These are phyloP conservation scores for Charanyca ferruginea DNA, from an alignment of 2,888 invertebrate species.

Conservation along the genomic window DNA sequence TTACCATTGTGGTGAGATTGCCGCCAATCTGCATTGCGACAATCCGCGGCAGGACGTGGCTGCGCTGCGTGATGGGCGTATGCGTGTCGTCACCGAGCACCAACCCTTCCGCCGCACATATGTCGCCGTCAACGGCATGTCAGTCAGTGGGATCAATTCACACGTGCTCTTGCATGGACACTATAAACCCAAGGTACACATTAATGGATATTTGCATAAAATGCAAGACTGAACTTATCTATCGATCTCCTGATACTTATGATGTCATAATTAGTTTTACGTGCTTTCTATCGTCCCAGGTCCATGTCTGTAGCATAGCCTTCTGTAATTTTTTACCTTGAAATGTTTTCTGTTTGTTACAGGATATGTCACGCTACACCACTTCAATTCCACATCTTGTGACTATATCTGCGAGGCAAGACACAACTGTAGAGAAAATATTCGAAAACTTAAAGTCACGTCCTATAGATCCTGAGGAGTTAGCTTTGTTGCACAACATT, in stretches of 20 bases:
- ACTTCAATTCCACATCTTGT: conserved; percentile 80
- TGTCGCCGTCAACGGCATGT: conserved; percentile 75
- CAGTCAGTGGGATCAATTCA: conserved; percentile 75
- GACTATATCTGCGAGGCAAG: conserved; percentile 77
- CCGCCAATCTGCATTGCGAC: conserved; percentile 93
- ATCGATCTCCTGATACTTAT: background rate
- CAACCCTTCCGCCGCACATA: conserved; percentile 89
- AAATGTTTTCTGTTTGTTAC: background rate
- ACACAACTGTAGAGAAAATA: conserved; percentile 71
- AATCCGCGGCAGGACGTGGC: conserved; percentile 87
- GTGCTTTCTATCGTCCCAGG: background rate
- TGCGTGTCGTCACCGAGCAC: conserved; percentile 91
- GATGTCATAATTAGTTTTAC: background rate
- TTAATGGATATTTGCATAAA: no score
- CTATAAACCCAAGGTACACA: conserved; percentile 72
- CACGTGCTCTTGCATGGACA: conserved; percentile 76
- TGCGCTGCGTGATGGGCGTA: conserved; percentile 86
- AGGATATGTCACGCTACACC: conserved; percentile 69
- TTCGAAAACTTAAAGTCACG: conserved; percentile 75
- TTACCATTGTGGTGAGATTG: conserved; percentile 93
- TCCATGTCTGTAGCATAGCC: background rate
- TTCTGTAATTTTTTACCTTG: conserved; percentile 76
- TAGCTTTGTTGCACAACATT: conserved; percentile 81
- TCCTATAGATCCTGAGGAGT: conserved; percentile 80
- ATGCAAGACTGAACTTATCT: no score